phyloP scores from a whole-genome alignment of 2,797 vertebrate species.

The Crypturellus tataupa region DNA sequence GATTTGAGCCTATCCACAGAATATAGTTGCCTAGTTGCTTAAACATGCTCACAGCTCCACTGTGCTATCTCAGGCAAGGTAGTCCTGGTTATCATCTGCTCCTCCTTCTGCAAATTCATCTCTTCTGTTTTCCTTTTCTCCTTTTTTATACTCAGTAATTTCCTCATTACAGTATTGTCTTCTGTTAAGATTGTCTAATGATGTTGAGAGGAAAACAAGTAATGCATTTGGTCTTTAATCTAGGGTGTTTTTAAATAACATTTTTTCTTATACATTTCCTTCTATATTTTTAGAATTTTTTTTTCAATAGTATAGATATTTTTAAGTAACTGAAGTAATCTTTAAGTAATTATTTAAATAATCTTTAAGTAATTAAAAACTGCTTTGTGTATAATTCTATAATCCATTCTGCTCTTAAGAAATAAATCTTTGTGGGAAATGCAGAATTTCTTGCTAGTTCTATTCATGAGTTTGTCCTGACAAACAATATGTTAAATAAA shows the following conservation, averaged over 20 bases:
- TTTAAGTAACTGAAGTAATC: not conserved
- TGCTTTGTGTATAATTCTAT: not conserved
- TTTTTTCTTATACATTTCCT: not conserved
- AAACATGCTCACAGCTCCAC: not conserved
- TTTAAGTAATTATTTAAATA: not conserved
- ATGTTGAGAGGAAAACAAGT: not conserved
- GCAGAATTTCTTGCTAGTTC: not conserved
- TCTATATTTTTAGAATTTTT: not conserved
- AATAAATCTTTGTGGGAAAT: not conserved
- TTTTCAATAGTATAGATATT: not conserved
- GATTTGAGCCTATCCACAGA: not conserved
- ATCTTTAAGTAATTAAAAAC: not conserved
- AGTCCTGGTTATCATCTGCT: not conserved
- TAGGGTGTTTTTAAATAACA: not conserved
- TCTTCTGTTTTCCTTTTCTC: not conserved
- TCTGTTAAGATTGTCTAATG: not conserved
- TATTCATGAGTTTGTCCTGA: not conserved
- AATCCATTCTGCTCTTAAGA: not conserved
- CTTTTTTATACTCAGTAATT: not conserved
- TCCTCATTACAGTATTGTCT: not conserved
- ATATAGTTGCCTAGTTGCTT: not conserved
- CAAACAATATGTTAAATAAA: not conserved
- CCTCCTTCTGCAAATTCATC: not conserved
- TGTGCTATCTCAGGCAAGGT: not conserved
- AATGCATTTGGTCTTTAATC: not conserved